Percentiles rank a stretch among this genome's conserved stretches.
Evolutionary conservation across 2,888 invertebrate species (phyloP).

Genomic region (Plebejus anna): DNA sequence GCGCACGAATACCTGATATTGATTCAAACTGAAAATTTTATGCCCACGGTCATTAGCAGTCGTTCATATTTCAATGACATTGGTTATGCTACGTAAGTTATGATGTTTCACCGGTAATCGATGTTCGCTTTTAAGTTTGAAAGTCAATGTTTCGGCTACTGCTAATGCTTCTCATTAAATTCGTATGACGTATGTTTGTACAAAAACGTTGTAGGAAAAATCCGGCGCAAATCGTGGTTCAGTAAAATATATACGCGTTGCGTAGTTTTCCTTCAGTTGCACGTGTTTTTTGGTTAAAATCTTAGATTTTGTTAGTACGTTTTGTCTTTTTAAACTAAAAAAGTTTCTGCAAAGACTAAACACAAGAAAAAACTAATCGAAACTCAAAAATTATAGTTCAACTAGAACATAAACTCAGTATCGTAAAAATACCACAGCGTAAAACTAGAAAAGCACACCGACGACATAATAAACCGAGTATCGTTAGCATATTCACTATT

Average conservation of each 20-base stretch:
- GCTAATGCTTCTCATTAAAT: neutral
- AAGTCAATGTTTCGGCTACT: neutral
- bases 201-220: slow-evolving; percentile 1
- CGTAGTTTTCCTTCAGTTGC: neutral
- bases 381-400: neutral
- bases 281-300: neutral
- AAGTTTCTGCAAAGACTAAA: neutral
- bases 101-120: neutral
- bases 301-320: neutral
- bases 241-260: neutral
- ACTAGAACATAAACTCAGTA: neutral
- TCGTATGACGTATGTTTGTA: neutral
- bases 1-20: slow-evolving; percentile 34
- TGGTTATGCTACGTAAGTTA: slow-evolving; percentile 1
- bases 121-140: neutral
- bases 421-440: neutral
- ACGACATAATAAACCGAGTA: slow-evolving; percentile 35
- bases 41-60: slow-evolving; percentile 13
- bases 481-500: slow-evolving; percentile 47
- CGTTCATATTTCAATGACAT: slow-evolving; percentile 20
- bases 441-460: slow-evolving; percentile 25
- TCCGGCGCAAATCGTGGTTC: neutral
- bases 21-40: slow-evolving; percentile 32
- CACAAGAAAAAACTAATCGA: neutral
- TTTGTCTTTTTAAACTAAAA: neutral